Base-by-base conservation (phyloP, 2,888 invertebrate genomes). In the Phortica okadai region DNA sequence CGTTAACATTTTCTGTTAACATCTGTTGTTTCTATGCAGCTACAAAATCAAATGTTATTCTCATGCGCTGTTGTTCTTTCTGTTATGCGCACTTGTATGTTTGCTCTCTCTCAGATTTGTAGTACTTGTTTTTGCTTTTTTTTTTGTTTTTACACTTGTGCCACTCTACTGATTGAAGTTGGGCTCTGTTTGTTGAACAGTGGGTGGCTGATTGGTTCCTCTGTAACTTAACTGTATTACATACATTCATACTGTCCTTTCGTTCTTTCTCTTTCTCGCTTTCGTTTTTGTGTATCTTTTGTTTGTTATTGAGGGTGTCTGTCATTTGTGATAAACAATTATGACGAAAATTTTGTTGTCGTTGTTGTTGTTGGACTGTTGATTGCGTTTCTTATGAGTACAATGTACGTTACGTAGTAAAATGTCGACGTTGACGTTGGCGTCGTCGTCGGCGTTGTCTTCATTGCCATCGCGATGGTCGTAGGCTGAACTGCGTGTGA, bases 401-500 rank as follows among this genome's bases (percentile, higher is more conserved):
- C 59, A 33, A 33, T 50, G 8, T 14, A 11, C 8, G 50, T 50
- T 50, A 50, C 50, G 8, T 50, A 50, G 50, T 50, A 14, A 33
- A 33, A 16, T 56, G 62, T 10, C 10, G 16, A 21, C 25, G 59
- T n/a, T 25, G 16, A 6, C 8, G 5, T 59, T 21, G 16, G 33
- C 33, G 2, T 33, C 33, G 33, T 5, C 33, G 33, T 33, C 33
- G 1, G 4, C 84, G 85, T 79, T 79, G 85, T 80, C 42, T 73
- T 80, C 80, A 79, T 77, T 88, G 64, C 66, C 67, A 42, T n/a
- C 16, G 33, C 25, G 66, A 64, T 44, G 33, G 33, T 33, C 33
- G 33, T 33, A 33, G 4, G 33, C 33, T 33, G 33, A 33, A 33
- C 33, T 33, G 33, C 33, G 16, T 59, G 62, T 25, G 25, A 8